Evolutionary conservation across 2,797 vertebrate genomes (phyloP), one percentile per base, ranked within the genome.

Genomic region (Austrolebias charrua): DNA sequence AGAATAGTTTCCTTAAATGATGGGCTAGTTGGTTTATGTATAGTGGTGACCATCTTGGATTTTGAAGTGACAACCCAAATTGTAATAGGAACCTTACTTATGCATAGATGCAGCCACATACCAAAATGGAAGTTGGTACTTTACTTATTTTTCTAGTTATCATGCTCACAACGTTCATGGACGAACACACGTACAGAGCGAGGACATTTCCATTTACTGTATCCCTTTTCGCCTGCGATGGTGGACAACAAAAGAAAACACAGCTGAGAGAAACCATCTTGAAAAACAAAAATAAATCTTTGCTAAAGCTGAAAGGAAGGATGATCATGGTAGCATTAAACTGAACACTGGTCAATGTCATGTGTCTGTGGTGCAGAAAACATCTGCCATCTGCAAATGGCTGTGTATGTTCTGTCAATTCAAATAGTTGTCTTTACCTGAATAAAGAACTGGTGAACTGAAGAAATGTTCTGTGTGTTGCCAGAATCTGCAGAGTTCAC

Each of bases 401-500:
- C 43, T 7, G 35, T 20, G 13, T 7, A 66, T 57, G 71, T 71
- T 71, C 67, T 78, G 69, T 84, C 59, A 7, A 52, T 61, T 70
- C 46, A 58, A 62, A 73, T 58, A 6, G 10, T 66, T 71, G 73
- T 51, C 59, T 65, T 10, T 8, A 61, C 51, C 50, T 38, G 55
- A 71, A 77, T 45, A 72, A 74, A 38, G 73, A 73, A 47, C 31
- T 24, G 35, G 58, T 55, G 15, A 67, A 59, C 33, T 6, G 19
- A 48, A 54, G 47, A 56, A 61, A 55, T 3, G 33, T 16, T 31
- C 59, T 65, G 47, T 44, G 62, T 46, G 69, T 51, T 43, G 51
- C 53, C 65, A 66, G 82, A 80, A 69, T 80, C 64, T 74, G 75
- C 71, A 19, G 14, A 61, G 49, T 74, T 87, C 72, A 88, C 80